Evolutionary conservation across 2,797 vertebrate genomes (phyloP).

Genomic region (Siniperca obscura): DNA sequence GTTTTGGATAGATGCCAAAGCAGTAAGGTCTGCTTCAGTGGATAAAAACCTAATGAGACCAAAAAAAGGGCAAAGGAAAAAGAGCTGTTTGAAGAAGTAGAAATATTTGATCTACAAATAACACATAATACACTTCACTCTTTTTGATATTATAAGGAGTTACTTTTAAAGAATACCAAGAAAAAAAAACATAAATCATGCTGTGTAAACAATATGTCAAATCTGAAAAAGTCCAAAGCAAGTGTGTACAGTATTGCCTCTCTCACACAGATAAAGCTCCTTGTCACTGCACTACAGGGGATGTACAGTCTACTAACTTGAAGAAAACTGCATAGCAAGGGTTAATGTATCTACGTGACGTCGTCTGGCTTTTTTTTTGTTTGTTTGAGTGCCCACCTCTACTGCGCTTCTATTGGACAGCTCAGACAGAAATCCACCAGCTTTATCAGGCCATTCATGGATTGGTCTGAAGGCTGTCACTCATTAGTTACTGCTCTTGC

Average conservation of each 20-base stretch:
- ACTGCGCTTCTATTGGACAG: constrained; percentile 76
- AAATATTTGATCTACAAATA: not conserved
- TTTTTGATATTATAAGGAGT: not conserved
- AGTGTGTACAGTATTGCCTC: constrained; percentile 41
- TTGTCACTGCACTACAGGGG: constrained; percentile 43
- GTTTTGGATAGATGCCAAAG: not conserved
- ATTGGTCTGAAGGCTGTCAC: constrained; percentile 82
- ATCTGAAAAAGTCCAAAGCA: constrained; percentile 9
- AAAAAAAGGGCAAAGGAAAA: not conserved
- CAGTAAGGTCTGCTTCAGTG: not conserved
- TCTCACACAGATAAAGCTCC: constrained; percentile 15
- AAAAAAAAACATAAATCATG: not conserved
- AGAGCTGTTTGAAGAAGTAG: not conserved
- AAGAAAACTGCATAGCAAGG: constrained; percentile 41
- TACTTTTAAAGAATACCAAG: not conserved
- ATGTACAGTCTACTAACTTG: constrained; percentile 55
- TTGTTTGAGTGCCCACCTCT: constrained; percentile 70
- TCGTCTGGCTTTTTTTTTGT: constrained; percentile 41
- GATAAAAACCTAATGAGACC: constrained; percentile 7
- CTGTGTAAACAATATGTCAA: not conserved
- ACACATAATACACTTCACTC: not conserved
- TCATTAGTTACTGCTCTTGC: constrained; percentile 82
- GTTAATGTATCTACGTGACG: constrained; percentile 79
- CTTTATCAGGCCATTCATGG: constrained; percentile 59
- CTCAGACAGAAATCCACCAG: constrained; percentile 60